These are phyloP conservation scores for Cyanocitta stelleri DNA, from an alignment of 2,113 vertebrate genomes.

Conservation along the genomic window DNA sequence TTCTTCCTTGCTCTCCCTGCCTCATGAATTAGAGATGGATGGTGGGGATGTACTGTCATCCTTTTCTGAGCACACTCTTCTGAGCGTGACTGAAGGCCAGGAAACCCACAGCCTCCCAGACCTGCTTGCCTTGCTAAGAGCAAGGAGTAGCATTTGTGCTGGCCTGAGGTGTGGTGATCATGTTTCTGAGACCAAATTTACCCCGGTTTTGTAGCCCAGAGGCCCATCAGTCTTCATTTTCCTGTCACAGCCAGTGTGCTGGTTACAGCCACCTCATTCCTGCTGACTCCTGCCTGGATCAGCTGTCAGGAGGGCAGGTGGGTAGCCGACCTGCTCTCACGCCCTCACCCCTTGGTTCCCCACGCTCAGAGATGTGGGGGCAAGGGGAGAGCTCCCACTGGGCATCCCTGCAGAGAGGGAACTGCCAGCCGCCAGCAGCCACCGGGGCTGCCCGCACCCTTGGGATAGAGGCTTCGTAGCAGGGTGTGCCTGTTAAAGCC, in stretches of 20 bases:
- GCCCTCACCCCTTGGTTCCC: not conserved
- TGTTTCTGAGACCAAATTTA: not conserved
- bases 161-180: not conserved
- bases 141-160: not conserved
- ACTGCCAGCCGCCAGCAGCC: not conserved
- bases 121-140: not conserved
- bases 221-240: not conserved
- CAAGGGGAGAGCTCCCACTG: fast-evolving
- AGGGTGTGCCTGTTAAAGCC: not conserved
- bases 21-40: not conserved
- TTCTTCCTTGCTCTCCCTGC: not conserved
- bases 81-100: not conserved
- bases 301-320: not conserved
- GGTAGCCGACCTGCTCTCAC: not conserved
- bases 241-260: not conserved
- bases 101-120: not conserved
- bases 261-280: not conserved
- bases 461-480: not conserved
- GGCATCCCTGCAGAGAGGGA: not conserved
- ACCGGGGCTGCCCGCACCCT: not conserved
- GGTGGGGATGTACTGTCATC: not conserved
- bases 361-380: too few relatives aligned
- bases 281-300: not conserved
- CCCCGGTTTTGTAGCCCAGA: not conserved
- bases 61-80: not conserved